phyloP scores from a whole-genome alignment of 37 sponge, comb jelly and placozoan species.

The Cladorhizidae sp. region DNA sequence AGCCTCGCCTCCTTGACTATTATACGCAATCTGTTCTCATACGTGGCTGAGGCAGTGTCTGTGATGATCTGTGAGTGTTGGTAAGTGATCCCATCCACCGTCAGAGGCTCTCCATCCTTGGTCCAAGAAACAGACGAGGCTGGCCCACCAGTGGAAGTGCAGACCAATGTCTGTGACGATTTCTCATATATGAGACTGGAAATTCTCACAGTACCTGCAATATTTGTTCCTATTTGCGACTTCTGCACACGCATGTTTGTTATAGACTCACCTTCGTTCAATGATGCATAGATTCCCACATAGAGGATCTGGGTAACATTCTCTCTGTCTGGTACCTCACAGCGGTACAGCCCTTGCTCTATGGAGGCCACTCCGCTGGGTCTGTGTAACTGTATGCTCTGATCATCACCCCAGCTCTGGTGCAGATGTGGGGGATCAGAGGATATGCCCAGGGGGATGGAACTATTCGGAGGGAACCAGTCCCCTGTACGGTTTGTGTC shows the following conservation, averaged over 20 bases:
- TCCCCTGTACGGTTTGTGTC: constrained; percentile 10
- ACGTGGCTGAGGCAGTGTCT: constrained; percentile 13
- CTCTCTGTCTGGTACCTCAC: constrained; percentile 11
- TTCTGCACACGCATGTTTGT: background rate
- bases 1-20: background rate
- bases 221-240: background rate
- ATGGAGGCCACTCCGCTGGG: background rate
- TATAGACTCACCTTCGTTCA: background rate
- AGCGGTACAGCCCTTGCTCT: constrained; percentile 7
- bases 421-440: background rate
- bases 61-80: constrained; percentile 7
- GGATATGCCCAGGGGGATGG: background rate
- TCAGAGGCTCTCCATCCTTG: background rate
- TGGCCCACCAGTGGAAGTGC: constrained; percentile 27
- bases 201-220: constrained; percentile 3
- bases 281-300: constrained; percentile 5
- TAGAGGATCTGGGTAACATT: constrained; percentile 6
- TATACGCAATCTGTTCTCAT: constrained; percentile 15
- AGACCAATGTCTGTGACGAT: constrained; percentile 8
- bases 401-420: constrained; percentile 1
- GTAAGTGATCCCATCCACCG: background rate
- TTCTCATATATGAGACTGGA: background rate
- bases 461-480: background rate
- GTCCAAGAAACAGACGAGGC: constrained; percentile 15
- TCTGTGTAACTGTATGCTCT: constrained; percentile 10